Base-by-base conservation (phyloP, 2,888 invertebrate genomes). In the Autographa pulchrina region DNA sequence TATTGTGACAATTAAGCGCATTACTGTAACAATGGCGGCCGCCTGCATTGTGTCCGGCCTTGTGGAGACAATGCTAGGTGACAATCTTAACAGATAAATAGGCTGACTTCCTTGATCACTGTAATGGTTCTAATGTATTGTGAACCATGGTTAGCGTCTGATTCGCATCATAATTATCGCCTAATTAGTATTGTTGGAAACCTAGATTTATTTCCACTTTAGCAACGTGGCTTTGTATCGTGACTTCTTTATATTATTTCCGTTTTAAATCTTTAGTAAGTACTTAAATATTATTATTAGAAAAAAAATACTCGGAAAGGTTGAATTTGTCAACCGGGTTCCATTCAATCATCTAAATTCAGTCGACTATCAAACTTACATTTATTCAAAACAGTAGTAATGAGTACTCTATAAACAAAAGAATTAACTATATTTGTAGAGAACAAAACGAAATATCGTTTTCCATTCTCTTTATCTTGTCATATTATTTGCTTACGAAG, bases 401-500 rank as follows among this genome's bases (percentile, higher is more conserved):
- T 59, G 62, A 67, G 16, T 69, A 65, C 61, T 18, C 72, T 70
- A 84, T 80, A 74, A 62, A 70, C 67, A 56, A 65, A 74, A 62
- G 72, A 78, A 77, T 85, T 75, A 77, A 79, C 72, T 71, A 79
- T 83, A 85, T 83, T 83, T 85, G 84, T 72, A 56, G 64, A 83
- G 70, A 32, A 74, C 73, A 79, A 72, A 84, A 84, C 84, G 78
- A 83, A 86, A 88, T 89, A 89, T 89, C 88, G 88, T 86, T 86
- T 86, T 84, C 87, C 77, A 85, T 90, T 90, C 89, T 87, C 89
- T 89, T 90, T 91, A 90, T 90, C 90, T 90, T 90, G 89, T 92
- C 91, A 90, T 91, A 91, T 89, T 91, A 89, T 93, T 92, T 92
- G 91, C 91, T 88, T 87, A 87, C 88, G 86, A 86, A 89, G 87